Evolutionary conservation across 2,113 vertebrate species (phyloP).

Genomic region (Trochalopteron elliotii): DNA sequence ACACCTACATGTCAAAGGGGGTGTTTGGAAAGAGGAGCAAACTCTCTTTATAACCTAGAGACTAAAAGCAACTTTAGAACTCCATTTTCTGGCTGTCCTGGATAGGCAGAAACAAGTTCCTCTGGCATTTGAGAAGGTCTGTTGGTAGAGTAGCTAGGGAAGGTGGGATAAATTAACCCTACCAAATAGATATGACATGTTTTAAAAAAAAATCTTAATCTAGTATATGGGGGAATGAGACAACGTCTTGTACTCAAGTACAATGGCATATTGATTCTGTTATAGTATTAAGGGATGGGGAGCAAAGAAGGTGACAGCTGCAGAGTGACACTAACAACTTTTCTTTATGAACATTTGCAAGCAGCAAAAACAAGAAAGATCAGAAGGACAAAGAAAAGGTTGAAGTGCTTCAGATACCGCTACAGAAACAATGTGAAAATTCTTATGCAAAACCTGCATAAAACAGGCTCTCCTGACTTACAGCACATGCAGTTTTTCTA

Average conservation of each 20-base stretch:
- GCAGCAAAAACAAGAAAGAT: neutral
- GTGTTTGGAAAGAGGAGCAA: neutral
- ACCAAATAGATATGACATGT: neutral
- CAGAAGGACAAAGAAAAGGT: neutral
- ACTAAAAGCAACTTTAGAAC: neutral
- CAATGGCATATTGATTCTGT: neutral
- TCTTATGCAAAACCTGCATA: neutral
- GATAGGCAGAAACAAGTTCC: neutral
- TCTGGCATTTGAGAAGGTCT: neutral
- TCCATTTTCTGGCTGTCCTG: neutral
- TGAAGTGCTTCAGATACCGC: neutral
- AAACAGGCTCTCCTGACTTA: neutral
- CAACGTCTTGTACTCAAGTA: neutral
- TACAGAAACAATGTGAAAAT: neutral
- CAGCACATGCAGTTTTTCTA: neutral
- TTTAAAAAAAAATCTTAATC: neutral
- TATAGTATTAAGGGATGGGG: neutral
- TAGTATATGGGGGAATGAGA: neutral
- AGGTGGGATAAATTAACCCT: neutral
- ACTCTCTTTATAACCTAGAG: neutral
- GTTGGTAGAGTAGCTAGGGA: neutral
- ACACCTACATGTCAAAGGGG: neutral
- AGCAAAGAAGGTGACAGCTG: neutral
- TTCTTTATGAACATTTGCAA: neutral
- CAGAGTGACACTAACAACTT: neutral